These are phyloP conservation scores for Drusus annulatus DNA, from an alignment of 1,140 invertebrate species.

Conservation along the genomic window DNA sequence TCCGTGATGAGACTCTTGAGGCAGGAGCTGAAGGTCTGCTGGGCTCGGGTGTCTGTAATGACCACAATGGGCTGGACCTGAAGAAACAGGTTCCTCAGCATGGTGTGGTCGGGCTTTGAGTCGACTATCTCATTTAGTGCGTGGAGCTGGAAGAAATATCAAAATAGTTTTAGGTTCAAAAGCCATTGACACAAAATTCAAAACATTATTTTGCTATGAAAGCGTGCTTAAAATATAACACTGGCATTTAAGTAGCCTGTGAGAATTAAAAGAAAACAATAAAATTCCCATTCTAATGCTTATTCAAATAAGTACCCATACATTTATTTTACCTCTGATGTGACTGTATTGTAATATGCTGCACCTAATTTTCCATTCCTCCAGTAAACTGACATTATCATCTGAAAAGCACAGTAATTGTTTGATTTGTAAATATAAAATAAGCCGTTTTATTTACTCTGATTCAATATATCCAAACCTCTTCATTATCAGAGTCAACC, in stretches of 20 bases:
- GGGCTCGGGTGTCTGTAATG: slow-evolving; percentile 69
- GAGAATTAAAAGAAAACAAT: too few species aligned
- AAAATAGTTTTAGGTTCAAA: too few species aligned
- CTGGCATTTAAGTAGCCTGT: too few species aligned
- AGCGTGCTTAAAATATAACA: too few species aligned
- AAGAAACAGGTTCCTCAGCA: slow-evolving; percentile 74
- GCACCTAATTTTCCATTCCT: slow-evolving; percentile 74
- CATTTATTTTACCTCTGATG: slow-evolving; percentile 69
- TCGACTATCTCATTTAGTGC: slow-evolving; percentile 77
- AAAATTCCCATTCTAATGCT: too few species aligned
- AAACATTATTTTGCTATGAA: too few species aligned
- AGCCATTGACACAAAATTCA: too few species aligned
- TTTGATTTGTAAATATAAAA: too few species aligned
- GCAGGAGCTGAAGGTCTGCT: slow-evolving; percentile 64
- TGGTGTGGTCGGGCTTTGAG: slow-evolving; percentile 72
- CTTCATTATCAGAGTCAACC: slow-evolving; percentile 63
- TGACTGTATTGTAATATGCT: slow-evolving; percentile 79
- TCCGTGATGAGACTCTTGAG: slow-evolving; percentile 67
- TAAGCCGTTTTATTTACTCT: not conserved
- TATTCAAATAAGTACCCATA: too few species aligned
- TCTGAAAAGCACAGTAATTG: slow-evolving; percentile 56
- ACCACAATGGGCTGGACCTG: slow-evolving; percentile 77
- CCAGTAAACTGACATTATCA: slow-evolving; percentile 68
- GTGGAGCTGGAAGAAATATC: slow-evolving; percentile 69
- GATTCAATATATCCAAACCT: slow-evolving; percentile 57